These are phyloP conservation scores for Endotricha flammealis DNA, from an alignment of 2,888 invertebrate genomes.

Conservation along the genomic window DNA sequence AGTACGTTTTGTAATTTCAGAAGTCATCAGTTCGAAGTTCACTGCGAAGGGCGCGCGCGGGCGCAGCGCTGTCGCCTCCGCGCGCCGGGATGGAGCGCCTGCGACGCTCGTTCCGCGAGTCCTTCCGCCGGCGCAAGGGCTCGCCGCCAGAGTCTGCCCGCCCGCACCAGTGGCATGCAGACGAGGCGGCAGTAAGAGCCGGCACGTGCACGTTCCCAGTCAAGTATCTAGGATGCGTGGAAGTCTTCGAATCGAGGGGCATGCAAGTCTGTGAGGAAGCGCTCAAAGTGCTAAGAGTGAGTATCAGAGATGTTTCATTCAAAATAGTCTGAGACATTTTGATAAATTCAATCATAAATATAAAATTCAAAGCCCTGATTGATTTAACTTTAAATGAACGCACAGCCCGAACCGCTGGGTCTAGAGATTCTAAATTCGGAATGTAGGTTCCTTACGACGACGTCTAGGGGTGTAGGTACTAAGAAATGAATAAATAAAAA, in stretches of 20 bases:
- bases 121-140: constrained; percentile 94
- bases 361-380: too few relatives aligned
- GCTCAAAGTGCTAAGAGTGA: constrained; percentile 95
- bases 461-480: too few relatives aligned
- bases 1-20: constrained; percentile 43
- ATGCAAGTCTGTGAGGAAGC: constrained; percentile 99
- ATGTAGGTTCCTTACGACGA: too few relatives aligned
- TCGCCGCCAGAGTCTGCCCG: constrained; percentile 93
- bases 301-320: too few relatives aligned
- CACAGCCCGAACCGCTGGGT: too few relatives aligned
- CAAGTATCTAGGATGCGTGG: constrained; percentile 99
- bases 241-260: constrained; percentile 99
- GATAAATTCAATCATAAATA: too few relatives aligned
- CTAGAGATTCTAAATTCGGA: too few relatives aligned
- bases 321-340: too few relatives aligned
- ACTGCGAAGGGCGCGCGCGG: constrained; percentile 67
- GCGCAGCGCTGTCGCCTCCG: constrained; percentile 69
- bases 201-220: constrained; percentile 98
- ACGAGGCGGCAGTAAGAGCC: constrained; percentile 96
- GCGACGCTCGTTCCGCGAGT: constrained; percentile 93
- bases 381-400: too few relatives aligned
- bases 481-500: too few relatives aligned
- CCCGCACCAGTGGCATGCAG: constrained; percentile 98
- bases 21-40: constrained; percentile 72
- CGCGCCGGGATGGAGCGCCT: constrained; percentile 89